A percentile compares a stretch with the other conserved stretches of the same genome.
These are phyloP conservation scores for Tangara arthus DNA, from an alignment of 2,797 vertebrate species.

Conservation along the genomic window DNA sequence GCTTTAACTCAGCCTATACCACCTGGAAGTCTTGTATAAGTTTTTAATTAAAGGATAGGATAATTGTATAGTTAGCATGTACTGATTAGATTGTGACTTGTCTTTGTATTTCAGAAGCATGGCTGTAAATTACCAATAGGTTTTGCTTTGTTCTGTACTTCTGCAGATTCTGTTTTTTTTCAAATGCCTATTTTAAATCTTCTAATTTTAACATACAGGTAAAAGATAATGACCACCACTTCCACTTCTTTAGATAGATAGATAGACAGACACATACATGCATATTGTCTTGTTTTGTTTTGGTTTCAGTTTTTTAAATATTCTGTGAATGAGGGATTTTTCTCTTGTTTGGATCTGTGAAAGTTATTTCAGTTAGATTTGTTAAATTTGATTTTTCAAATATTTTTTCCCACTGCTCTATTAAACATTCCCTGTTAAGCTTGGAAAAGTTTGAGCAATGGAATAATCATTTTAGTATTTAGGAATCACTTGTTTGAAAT, in stretches of 20 bases:
- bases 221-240: not conserved
- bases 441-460: not conserved
- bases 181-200: not conserved
- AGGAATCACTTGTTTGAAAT: not conserved
- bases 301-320: not conserved
- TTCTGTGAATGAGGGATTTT: not conserved
- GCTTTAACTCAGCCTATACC: not conserved
- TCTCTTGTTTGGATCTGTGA: not conserved
- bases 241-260: not conserved
- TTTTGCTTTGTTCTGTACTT: constrained; percentile 2
- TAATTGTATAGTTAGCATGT: constrained; percentile 1
- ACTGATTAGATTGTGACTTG: constrained; percentile 10
- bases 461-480: not conserved
- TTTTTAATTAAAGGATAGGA: constrained; percentile 38
- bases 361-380: not conserved
- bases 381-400: not conserved
- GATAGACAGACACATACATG: not conserved
- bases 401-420: not conserved
- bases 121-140: not conserved
- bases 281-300: not conserved
- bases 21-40: constrained; percentile 3
- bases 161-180: not conserved
- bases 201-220: not conserved
- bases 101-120: not conserved
- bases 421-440: not conserved